Base-by-base conservation (phyloP, 1,140 invertebrate species). In the Calycopis cecrops region DNA sequence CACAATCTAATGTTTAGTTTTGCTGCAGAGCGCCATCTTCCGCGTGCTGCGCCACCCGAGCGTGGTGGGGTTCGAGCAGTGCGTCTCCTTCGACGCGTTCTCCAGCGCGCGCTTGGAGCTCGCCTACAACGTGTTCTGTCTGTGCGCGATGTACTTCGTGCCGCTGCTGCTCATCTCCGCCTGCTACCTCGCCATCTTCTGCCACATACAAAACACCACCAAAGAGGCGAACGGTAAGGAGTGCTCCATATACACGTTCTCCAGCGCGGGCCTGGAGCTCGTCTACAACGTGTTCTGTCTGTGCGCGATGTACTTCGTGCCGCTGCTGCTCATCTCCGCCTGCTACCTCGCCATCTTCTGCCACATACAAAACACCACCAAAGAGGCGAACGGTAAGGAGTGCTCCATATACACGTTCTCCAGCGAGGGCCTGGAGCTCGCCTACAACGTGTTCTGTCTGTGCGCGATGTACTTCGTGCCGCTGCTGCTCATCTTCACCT, bases 81-180 rank as follows among this genome's bases (percentile, higher is more conserved):
- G 94, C 73, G 94, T 95, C 0, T 93, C 93, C 0, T 95, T 94
- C 76, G 91, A 91, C 53, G 94, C 91, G 44, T 95, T 95, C 81
- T 81, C 87, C 0, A 89, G 89, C 0, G 66, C 71, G 0, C 68
- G 82, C 0, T 89, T 93, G 55, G 93, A 95, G 75, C 89, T 91
- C 2, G 88, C 90, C 16, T 96, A 96, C 88, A 95, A 93, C 76
- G 73, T 95, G 18, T 93, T 94, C 84, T 93, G 92, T 55, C 87
- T 95, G 1, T 84, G 91, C 44, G 92, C 91, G 0, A 92, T 96
- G 89, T 96, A 96, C 79, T 92, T 94, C 71, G 75, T 94, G 11
- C 95, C 94, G 0, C 81, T 96, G 1, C 56, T 92, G 50, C 89
- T 95, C 64, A 96, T 96, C 71, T 90, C 92, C 21, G 90, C 91